Evolutionary conservation across 2,888 invertebrate species (phyloP), one percentile per base, ranked within the genome.

Genomic region (Tiliacea citrago): DNA sequence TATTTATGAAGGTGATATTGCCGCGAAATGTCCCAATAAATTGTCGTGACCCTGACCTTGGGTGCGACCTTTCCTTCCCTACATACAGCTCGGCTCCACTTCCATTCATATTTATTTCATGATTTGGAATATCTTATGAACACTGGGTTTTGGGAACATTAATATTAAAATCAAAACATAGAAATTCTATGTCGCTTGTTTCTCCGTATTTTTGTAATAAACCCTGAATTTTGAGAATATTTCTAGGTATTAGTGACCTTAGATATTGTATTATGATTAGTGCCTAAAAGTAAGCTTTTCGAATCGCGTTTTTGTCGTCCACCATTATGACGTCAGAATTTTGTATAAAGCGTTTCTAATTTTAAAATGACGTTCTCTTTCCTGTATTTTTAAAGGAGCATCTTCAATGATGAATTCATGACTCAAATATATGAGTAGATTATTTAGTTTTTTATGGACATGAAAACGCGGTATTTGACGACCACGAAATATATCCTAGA

Each of bases 131-230:
- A 74, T 55, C 55, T 42, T 81, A 73, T 70, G 61, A 63, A 49
- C 67, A 77, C 84, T 84, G 74, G 85, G 78, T 86, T 86, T 86
- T 85, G 86, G 86, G 87, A 85, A 82, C 84, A 86, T 81, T 70
- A 77, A 84, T 82, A 86, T 82, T 86, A 76, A 76, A 80, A 77
- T 79, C 70, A 75, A 79, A 63, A 75, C 63, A 65, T 70, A 73
- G 60, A 16, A 51, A 55, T 18, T 68, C 45, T 61, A 35, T 68
- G 16, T 68, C 49, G 75, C 70, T 79, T 72, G 73, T 58, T 68
- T 51, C 63, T 79, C 53, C 51, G 60, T 74, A 71, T 68, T 83
- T 70, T 79, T 78, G 60, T 73, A 79, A 55, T 55, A 53, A 72
- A 66, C 16, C 39, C 45, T 58, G 51, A 71, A 60, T 78, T 75